Percentiles rank a stretch among this genome's conserved stretches.
phyloP scores from a whole-genome alignment of 2,797 vertebrate species.

The Neopelma chrysocephalum region DNA sequence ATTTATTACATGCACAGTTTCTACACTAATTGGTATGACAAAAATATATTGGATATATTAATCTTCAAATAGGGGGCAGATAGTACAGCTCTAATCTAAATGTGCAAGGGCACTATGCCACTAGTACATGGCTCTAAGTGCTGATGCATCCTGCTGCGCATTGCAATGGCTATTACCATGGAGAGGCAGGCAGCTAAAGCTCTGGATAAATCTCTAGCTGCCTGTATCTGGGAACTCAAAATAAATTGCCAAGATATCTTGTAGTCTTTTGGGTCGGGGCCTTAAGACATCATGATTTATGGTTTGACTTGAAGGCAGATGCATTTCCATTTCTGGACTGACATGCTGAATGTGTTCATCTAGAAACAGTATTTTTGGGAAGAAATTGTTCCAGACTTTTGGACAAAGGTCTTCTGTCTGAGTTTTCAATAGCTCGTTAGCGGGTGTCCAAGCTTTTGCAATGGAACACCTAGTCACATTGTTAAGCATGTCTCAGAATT shows the following conservation, averaged over 20 bases:
- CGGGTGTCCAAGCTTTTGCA: neutral
- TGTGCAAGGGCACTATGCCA: neutral
- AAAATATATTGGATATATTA: neutral
- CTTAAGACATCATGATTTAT: neutral
- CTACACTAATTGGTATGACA: neutral
- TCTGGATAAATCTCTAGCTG: neutral
- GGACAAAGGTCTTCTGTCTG: neutral
- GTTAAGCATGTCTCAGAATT: neutral
- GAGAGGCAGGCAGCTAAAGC: neutral
- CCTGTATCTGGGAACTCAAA: neutral
- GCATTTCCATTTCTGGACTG: neutral
- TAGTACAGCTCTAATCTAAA: neutral
- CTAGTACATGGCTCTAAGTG: neutral
- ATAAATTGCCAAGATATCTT: neutral
- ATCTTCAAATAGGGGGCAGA: rapidly evolving
- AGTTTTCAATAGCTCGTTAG: neutral
- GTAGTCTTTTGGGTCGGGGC: neutral
- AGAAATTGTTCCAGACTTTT: neutral
- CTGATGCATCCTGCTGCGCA: rapidly evolving
- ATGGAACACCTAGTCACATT: neutral
- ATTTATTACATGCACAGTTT: neutral
- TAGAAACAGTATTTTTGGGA: conserved; percentile 7
- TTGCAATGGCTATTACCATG: neutral
- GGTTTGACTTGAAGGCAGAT: neutral
- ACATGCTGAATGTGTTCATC: neutral